Percentiles rank a stretch among this genome's conserved stretches.
Evolutionary conservation across 2,888 invertebrate species (phyloP).

Genomic region (Camponotus fellah): DNA sequence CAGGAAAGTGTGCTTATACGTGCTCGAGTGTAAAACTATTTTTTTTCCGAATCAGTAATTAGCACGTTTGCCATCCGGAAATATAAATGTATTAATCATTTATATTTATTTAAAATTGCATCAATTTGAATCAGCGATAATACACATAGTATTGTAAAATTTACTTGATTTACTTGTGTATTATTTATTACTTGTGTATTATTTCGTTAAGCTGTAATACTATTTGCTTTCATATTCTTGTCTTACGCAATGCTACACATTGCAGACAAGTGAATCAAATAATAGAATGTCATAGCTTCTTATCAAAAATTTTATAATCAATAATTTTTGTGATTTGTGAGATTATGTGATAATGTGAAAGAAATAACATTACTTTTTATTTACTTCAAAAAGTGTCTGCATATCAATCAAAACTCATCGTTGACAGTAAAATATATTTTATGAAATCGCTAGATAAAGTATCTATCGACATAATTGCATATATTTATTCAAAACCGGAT

Average conservation of each 20-base stretch:
- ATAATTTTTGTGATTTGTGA: too few relatives aligned
- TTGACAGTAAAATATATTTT: slow-evolving; percentile 1
- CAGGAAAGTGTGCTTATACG: neutral
- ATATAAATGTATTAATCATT: neutral
- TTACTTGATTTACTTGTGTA: neutral
- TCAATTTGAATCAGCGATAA: neutral
- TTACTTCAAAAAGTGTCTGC: neutral
- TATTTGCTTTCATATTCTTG: neutral
- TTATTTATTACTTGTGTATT: neutral
- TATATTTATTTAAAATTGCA: neutral
- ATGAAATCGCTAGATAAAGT: neutral
- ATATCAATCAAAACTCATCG: neutral
- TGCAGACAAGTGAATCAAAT: neutral
- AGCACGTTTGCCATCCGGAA: neutral
- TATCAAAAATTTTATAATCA: neutral
- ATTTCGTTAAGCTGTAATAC: neutral
- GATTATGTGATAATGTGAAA: too few relatives aligned
- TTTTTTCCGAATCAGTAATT: neutral
- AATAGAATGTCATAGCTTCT: neutral
- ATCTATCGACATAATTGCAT: neutral
- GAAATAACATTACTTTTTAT: too few relatives aligned
- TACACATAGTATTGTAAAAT: neutral
- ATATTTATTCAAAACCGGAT: neutral
- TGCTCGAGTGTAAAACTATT: neutral
- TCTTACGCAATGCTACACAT: neutral